Conservation (phyloP, 2,113 vertebrate genomes). For the Cyprinodon tularosa region DNA sequence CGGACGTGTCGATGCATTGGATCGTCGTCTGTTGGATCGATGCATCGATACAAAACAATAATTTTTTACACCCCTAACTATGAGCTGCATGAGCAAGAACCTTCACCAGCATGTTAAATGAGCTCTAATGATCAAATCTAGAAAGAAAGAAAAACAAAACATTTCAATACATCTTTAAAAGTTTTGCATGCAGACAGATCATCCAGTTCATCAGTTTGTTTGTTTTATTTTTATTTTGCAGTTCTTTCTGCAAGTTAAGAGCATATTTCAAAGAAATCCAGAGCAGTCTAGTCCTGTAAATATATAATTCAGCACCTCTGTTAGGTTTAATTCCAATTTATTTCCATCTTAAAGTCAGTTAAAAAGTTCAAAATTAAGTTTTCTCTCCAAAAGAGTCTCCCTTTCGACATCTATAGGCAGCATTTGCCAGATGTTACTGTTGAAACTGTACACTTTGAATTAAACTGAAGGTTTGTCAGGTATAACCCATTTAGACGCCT, state of each 20-base stretch:
- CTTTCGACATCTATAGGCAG: not conserved
- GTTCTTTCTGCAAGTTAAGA: not conserved
- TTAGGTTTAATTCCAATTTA: not conserved
- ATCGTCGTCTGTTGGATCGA: too few species aligned
- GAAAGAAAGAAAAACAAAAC: not conserved
- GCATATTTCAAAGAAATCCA: too few species aligned
- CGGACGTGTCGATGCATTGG: too few species aligned
- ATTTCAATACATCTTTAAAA: not conserved
- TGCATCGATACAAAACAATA: too few species aligned
- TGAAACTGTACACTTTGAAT: not conserved
- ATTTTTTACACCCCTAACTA: too few species aligned
- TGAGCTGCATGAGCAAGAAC: too few species aligned
- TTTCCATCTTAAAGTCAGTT: not conserved
- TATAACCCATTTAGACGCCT: not conserved
- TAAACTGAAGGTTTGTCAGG: not conserved
- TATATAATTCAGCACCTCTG: not conserved
- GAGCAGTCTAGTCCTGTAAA: not conserved
- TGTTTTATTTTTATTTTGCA: not conserved
- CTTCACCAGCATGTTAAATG: too few species aligned
- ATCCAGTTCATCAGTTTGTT: not conserved
- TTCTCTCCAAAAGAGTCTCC: not conserved
- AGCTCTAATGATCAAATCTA: too few species aligned
- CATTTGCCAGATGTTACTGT: not conserved
- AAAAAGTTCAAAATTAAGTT: not conserved
- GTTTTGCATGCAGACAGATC: too few species aligned